phyloP scores from a whole-genome alignment of 1,140 invertebrate species.

The Scylla paramamosain region DNA sequence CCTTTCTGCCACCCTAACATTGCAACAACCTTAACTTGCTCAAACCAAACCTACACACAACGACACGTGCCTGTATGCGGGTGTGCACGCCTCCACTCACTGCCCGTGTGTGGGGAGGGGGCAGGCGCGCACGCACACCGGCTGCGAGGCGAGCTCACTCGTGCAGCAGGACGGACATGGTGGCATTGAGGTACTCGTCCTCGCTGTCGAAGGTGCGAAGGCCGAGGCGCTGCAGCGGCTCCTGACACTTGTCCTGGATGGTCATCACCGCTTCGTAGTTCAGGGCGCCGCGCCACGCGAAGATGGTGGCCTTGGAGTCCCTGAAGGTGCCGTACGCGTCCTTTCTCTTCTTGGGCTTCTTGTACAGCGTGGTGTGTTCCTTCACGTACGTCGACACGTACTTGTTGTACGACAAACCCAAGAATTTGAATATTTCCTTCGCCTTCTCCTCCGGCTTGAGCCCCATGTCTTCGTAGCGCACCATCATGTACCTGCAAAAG shows the following conservation, averaged over 20 bases:
- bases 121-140: background rate
- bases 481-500: constrained; percentile 73
- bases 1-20: too few species aligned
- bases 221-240: constrained; percentile 66
- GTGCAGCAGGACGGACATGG: constrained; percentile 66
- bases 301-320: constrained; percentile 74
- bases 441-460: constrained; percentile 76
- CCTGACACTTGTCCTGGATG: constrained; percentile 71
- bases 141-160: background rate
- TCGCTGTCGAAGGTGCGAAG: constrained; percentile 65
- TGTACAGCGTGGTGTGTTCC: constrained; percentile 71
- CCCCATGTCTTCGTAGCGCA: constrained; percentile 79
- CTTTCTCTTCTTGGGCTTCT: constrained; percentile 19
- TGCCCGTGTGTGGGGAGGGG: too few species aligned
- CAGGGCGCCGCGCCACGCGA: constrained; percentile 76
- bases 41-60: too few species aligned
- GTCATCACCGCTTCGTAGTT: constrained; percentile 56
- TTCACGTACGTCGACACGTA: constrained; percentile 70
- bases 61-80: too few species aligned
- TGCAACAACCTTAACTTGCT: too few species aligned
- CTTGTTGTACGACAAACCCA: constrained; percentile 73
- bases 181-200: constrained; percentile 72
- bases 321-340: constrained; percentile 75
- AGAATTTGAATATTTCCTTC: constrained; percentile 77
- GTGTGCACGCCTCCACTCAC: too few species aligned